phyloP scores from a whole-genome alignment of 2,888 invertebrate genomes.

The Merodon equestris region DNA sequence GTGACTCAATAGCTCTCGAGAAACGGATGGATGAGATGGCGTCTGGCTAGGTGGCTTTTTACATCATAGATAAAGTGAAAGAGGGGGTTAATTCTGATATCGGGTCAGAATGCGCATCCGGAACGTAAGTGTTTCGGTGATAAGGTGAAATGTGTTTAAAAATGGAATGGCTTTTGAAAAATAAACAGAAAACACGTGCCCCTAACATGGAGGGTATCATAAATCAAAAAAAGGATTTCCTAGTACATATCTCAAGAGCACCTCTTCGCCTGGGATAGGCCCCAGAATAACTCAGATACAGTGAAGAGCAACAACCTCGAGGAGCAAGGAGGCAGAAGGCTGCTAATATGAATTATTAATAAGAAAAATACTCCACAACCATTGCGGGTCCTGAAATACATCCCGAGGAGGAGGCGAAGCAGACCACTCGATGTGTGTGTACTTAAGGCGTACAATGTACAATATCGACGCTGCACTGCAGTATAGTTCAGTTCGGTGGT shows the following conservation, averaged over 20 bases:
- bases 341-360: conserved; percentile 79
- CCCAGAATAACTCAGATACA: too few relatives aligned
- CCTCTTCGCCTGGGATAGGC: conserved; percentile 7
- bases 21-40: conserved; percentile 47
- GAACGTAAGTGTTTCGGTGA: conserved; percentile 42
- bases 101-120: conserved; percentile 51
- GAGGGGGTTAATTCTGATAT: conserved; percentile 26
- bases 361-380: conserved; percentile 71
- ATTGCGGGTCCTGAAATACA: conserved; percentile 45
- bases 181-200: conserved; percentile 49
- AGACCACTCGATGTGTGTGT: conserved; percentile 31
- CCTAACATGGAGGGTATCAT: conserved; percentile 15
- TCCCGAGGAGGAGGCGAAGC: conserved; percentile 44
- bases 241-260: conserved; percentile 14
- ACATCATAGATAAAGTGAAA: conserved; percentile 38
- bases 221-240: conserved; percentile 40
- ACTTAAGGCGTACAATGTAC: conserved; percentile 31
- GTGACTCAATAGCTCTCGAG: conserved; percentile 40
- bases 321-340: conserved; percentile 63
- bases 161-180: conserved; percentile 53
- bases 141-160: conserved; percentile 19
- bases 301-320: conserved; percentile 52
- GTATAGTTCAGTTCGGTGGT: conserved; percentile 27
- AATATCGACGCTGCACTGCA: conserved; percentile 20
- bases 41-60: conserved; percentile 56